Evolutionary conservation across 2,113 vertebrate species (phyloP).

Genomic region (Coryphaenoides rupestris): DNA sequence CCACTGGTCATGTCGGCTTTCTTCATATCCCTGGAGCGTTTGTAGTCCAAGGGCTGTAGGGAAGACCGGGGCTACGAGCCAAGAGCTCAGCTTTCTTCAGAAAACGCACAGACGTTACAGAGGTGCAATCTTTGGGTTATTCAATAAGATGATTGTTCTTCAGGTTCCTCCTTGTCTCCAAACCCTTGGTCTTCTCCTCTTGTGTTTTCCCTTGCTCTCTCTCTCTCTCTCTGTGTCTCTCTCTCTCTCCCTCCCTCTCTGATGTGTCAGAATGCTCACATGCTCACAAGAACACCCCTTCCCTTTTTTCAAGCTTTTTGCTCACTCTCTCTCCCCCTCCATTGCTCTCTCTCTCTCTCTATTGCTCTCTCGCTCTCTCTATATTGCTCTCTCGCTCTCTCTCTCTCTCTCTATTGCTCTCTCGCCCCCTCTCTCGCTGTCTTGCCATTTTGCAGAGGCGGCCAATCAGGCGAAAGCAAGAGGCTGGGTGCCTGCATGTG

Average conservation of each 20-base stretch:
- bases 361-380: constrained; percentile 18
- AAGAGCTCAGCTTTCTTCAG: too few relatives aligned
- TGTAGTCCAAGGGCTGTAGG: not conserved
- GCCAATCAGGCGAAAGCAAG: constrained; percentile 55
- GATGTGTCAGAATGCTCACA: too few relatives aligned
- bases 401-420: constrained; percentile 2
- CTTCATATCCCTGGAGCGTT: not conserved
- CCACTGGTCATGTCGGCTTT: constrained; percentile 10
- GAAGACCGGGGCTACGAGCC: not conserved
- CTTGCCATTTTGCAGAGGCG: constrained; percentile 2
- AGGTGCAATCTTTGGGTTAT: not conserved
- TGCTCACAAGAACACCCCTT: too few relatives aligned
- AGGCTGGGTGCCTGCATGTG: constrained; percentile 37
- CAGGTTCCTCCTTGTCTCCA: too few relatives aligned
- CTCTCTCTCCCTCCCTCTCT: not conserved
- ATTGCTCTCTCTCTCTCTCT: too few relatives aligned
- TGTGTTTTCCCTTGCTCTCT: not conserved
- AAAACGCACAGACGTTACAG: too few relatives aligned
- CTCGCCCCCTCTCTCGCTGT: not conserved
- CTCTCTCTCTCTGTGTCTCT: not conserved
- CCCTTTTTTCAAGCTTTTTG: constrained; percentile 14
- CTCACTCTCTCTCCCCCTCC: constrained; percentile 22
- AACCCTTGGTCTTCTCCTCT: too few relatives aligned
- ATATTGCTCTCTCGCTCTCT: constrained; percentile 17
- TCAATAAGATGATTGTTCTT: too few relatives aligned